A percentile compares a stretch with the other conserved stretches of the same genome.
phyloP scores from a whole-genome alignment of 2,888 invertebrate genomes.

The Temnothorax rugatulus region DNA sequence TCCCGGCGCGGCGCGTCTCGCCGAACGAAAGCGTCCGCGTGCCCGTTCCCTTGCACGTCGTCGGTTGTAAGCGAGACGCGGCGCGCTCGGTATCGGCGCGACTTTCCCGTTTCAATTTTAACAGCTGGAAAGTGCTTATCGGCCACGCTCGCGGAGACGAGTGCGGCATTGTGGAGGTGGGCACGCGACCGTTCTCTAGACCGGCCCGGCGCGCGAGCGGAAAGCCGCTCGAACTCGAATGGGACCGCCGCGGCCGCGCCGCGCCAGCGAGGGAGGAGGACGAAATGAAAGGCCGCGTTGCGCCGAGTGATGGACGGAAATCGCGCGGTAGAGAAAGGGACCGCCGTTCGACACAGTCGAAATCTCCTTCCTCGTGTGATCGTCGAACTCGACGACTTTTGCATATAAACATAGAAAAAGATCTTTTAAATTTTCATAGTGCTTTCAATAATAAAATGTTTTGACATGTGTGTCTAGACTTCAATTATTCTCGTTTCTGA shows the following conservation, averaged over 20 bases:
- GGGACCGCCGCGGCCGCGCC: slow-evolving; percentile 18
- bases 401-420: background rate
- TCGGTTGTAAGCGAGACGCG: background rate
- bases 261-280: slow-evolving; percentile 23
- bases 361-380: slow-evolving; percentile 54
- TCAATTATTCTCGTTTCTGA: background rate
- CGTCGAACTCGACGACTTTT: slow-evolving; percentile 43
- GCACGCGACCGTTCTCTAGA: slow-evolving; percentile 31
- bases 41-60: slow-evolving; percentile 44
- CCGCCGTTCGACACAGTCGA: slow-evolving; percentile 63
- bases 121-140: slow-evolving; percentile 64
- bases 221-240: slow-evolving; percentile 41
- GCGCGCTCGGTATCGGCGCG: slow-evolving; percentile 16
- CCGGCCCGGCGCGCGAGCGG: slow-evolving; percentile 30
- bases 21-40: background rate
- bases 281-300: slow-evolving; percentile 57
- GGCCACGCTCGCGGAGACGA: slow-evolving; percentile 14
- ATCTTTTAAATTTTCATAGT: background rate
- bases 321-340: slow-evolving; percentile 50
- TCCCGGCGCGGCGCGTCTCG: slow-evolving; percentile 16
- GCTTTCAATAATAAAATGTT: background rate
- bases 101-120: slow-evolving; percentile 58
- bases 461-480: background rate
- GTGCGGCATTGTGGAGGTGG: slow-evolving; percentile 47
- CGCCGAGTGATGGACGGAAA: slow-evolving; percentile 46